phyloP scores from a whole-genome alignment of 2,888 invertebrate species.

The Zeuzera pyrina region DNA sequence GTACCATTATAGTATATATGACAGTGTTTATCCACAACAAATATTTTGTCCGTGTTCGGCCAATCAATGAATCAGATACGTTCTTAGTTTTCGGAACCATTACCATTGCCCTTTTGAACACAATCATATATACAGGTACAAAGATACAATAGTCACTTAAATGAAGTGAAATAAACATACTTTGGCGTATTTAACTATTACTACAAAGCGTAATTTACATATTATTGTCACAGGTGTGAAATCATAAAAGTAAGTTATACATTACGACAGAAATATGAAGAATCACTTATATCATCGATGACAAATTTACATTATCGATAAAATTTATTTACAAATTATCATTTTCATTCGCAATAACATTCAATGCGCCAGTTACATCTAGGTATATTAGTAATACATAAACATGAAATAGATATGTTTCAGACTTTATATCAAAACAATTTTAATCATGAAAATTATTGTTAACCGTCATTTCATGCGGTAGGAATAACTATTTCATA shows the following conservation, averaged over 20 bases:
- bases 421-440: constrained; percentile 34
- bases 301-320: constrained; percentile 17
- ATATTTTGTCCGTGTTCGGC: no score
- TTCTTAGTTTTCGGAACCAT: no score
- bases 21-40: no score
- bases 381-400: constrained; percentile 37
- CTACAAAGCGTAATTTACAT: constrained; percentile 70
- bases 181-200: constrained; percentile 58
- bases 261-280: constrained; percentile 15
- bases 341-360: constrained; percentile 31
- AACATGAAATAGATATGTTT: constrained; percentile 66
- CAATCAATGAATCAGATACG: no score
- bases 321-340: constrained; percentile 36
- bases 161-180: no score
- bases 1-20: no score
- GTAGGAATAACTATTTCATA: no score
- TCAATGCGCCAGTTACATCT: constrained; percentile 39
- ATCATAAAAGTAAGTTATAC: constrained; percentile 38
- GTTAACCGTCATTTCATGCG: no score
- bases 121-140: no score
- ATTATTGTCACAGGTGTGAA: constrained; percentile 70
- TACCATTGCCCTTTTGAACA: no score
- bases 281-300: constrained; percentile 15
- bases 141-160: no score
- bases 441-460: no score